Evolutionary conservation across 2,888 invertebrate genomes (phyloP), one percentile per base, ranked within the genome.

Genomic region (Orchestes rusci): DNA sequence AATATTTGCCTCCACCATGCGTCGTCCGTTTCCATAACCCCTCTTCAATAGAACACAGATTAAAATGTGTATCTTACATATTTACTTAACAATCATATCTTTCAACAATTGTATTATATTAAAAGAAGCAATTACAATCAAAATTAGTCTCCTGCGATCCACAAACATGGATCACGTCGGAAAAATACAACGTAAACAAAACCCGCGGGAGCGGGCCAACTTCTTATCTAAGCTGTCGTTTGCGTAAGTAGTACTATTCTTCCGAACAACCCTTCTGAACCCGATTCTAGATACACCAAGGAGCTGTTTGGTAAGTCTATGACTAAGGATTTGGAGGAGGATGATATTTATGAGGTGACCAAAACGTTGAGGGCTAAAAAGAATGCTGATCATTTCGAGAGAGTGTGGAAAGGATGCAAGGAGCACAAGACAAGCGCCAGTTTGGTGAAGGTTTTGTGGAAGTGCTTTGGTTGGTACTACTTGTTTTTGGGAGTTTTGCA

Each of bases 281-380:
- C 28, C 28, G 3, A 17, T 31, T 20, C 29, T 42, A 84, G 83
- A 62, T 84, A 81, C 77, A 73, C 81, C 1, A 64, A 78, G 40
- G 75, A 76, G 50, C 73, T 77, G 2, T 82, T 84, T 57, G 75
- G 74, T 63, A 75, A 74, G 63, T 83, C 83, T 7, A 43, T 51
- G 17, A 74, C 68, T 42, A 71, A 76, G 20, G 80, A 81, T 53
- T 72, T 84, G 31, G 74, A 76, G 56, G 73, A 76, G 32, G 69
- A 73, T 31, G 79, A 80, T 56, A 61, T 80, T 12, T 78, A 74
- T 55, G 68, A 72, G 52, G 71, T 74, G 35, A 64, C 75, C 15
- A 66, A 68, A 38, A 67, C 69, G 16, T 73, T 56, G 30, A 40
- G 51, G 20, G 57, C 59, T 7, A 58, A 57, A 44, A 43, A 28